phyloP scores from a whole-genome alignment of 2,888 invertebrate species.

The Troides oblongomaculatus region DNA sequence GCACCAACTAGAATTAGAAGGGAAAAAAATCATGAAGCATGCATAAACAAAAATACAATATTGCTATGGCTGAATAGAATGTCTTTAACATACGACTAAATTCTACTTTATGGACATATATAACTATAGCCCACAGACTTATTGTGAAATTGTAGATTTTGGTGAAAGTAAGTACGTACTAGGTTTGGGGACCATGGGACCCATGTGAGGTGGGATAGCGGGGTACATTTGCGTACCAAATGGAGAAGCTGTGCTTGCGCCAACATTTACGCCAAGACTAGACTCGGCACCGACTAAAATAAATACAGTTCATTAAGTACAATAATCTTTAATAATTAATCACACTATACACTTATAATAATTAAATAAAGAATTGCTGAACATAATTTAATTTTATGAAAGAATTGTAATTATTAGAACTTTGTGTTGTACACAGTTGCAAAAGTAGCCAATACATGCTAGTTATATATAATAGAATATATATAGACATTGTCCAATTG shows the following conservation, averaged over 20 bases:
- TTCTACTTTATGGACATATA: too few species aligned
- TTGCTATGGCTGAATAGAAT: too few species aligned
- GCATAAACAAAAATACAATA: too few species aligned
- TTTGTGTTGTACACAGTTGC: too few species aligned
- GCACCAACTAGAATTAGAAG: slow-evolving; percentile 37
- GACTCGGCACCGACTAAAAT: slow-evolving; percentile 44
- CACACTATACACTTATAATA: not conserved
- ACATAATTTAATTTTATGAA: not conserved
- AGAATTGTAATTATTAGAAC: not conserved
- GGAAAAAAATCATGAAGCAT: not conserved
- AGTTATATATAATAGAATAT: too few species aligned
- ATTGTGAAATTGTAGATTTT: not conserved
- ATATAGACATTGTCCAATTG: too few species aligned
- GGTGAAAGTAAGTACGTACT: slow-evolving; percentile 40
- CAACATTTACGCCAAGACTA: slow-evolving; percentile 43
- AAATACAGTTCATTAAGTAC: not conserved
- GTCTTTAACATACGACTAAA: too few species aligned
- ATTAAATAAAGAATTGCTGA: not conserved
- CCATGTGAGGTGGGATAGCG: slow-evolving; percentile 82
- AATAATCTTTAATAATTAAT: not conserved
- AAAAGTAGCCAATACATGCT: too few species aligned
- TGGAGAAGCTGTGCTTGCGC: slow-evolving; percentile 46
- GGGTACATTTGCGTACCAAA: slow-evolving; percentile 82
- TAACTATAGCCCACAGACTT: too few species aligned
- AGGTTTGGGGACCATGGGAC: slow-evolving; percentile 71